Evolutionary conservation across 37 sponge, comb jelly and placozoan genomes (phyloP).

Genomic region (Dysidea cf. avara): DNA sequence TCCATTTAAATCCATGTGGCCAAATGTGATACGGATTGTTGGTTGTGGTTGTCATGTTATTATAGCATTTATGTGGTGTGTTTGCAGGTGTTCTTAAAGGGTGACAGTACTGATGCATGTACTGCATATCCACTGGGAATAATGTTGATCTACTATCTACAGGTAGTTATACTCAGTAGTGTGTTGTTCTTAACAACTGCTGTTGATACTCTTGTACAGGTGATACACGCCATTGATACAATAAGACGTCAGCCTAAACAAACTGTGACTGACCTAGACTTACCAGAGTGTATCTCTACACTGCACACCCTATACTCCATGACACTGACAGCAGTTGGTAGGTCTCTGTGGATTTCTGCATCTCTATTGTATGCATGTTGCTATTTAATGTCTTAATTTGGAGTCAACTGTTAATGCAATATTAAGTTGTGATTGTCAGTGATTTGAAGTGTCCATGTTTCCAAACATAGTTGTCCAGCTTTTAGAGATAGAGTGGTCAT

Average conservation of each 20-base stretch:
- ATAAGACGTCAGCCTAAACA: slow-evolving; percentile 41
- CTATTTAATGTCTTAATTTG: neutral
- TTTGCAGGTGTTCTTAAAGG: slow-evolving; percentile 26
- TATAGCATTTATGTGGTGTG: too few relatives aligned
- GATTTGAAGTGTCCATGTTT: neutral
- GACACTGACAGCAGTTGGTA: slow-evolving; percentile 83
- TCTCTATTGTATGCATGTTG: too few relatives aligned
- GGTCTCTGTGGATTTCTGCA: too few relatives aligned
- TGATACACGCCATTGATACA: slow-evolving; percentile 57
- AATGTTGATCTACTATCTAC: slow-evolving; percentile 73
- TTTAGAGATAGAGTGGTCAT: too few relatives aligned
- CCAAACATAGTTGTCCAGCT: too few relatives aligned
- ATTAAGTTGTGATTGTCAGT: neutral
- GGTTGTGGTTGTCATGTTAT: too few relatives aligned
- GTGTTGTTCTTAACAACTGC: too few relatives aligned
- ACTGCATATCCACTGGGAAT: slow-evolving; percentile 73
- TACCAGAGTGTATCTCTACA: slow-evolving; percentile 54
- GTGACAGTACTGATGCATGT: slow-evolving; percentile 40
- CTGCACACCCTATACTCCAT: slow-evolving; percentile 89
- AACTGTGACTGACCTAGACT: slow-evolving; percentile 61
- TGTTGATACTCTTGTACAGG: slow-evolving; percentile 35
- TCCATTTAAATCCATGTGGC: too few relatives aligned
- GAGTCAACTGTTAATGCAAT: neutral
- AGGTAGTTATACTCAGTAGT: slow-evolving; percentile 50
- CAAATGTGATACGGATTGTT: too few relatives aligned